Evolutionary conservation across 1,140 invertebrate species (phyloP).

Genomic region (Ceratina japonica): DNA sequence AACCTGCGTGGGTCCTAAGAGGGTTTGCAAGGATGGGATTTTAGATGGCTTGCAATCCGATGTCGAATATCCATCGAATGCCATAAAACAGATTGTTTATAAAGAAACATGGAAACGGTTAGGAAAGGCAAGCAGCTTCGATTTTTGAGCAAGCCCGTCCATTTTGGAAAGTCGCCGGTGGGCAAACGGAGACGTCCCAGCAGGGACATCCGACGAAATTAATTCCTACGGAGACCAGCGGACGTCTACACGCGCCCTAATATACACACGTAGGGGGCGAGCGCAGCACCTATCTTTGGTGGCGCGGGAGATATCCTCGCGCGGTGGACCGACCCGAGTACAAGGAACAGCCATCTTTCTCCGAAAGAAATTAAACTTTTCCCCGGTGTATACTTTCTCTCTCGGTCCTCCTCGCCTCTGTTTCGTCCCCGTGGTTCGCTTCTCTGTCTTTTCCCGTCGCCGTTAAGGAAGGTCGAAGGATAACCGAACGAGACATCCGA

Average conservation of each 20-base stretch:
- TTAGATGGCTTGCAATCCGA: too few relatives aligned
- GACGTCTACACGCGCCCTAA: neutral
- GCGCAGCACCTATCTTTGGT: neutral
- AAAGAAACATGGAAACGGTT: too few relatives aligned
- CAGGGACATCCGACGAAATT: constrained; percentile 59
- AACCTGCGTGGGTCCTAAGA: too few relatives aligned
- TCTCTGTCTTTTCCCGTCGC: constrained; percentile 29
- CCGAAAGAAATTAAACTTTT: constrained; percentile 77
- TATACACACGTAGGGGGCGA: neutral
- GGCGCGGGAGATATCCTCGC: constrained; percentile 35
- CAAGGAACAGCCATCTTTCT: constrained; percentile 72
- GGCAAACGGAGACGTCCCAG: constrained; percentile 53
- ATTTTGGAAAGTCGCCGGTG: constrained; percentile 54
- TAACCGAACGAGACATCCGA: constrained; percentile 49
- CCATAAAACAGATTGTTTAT: too few relatives aligned
- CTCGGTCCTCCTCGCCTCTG: constrained; percentile 1
- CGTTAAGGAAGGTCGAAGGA: constrained; percentile 66
- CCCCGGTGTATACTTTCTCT: constrained; percentile 68
- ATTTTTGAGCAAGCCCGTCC: constrained; percentile 13
- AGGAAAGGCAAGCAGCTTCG: too few relatives aligned
- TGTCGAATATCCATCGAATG: too few relatives aligned
- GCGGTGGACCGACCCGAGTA: constrained; percentile 45
- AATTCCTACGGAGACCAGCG: constrained; percentile 56
- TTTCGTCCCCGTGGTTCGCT: neutral
- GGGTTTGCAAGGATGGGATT: too few relatives aligned